A percentile compares a stretch with the other conserved stretches of the same genome.
phyloP scores from a whole-genome alignment of 1,140 invertebrate genomes.

The Halesus radiatus region DNA sequence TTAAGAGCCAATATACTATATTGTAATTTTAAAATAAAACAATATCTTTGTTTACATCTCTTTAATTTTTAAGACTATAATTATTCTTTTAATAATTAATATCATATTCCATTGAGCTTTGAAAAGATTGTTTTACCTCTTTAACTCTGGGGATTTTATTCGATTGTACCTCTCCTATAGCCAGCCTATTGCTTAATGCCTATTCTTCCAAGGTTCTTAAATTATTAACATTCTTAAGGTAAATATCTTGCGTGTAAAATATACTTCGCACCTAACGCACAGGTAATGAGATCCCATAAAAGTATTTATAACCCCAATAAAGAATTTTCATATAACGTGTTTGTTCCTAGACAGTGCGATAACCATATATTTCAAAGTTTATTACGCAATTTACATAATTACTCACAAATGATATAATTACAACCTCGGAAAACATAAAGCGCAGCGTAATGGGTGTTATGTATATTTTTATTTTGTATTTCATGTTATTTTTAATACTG shows the following conservation, averaged over 20 bases:
- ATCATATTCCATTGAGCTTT: too few species aligned
- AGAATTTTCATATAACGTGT: background rate
- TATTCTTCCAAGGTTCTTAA: too few species aligned
- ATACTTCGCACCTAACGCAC: too few species aligned
- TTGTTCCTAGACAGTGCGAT: conserved; percentile 1
- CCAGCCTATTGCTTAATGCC: too few species aligned
- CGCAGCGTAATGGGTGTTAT: conserved; percentile 9
- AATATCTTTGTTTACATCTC: too few species aligned
- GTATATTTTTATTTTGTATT: conserved; percentile 18
- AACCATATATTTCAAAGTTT: conserved; percentile 20
- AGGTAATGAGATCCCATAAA: background rate
- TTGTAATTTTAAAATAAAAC: too few species aligned
- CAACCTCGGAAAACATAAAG: background rate
- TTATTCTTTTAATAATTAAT: too few species aligned
- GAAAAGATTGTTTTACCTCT: too few species aligned
- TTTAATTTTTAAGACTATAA: too few species aligned
- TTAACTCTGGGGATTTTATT: too few species aligned
- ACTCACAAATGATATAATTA: conserved; percentile 31
- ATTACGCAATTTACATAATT: conserved; percentile 28
- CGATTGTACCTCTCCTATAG: too few species aligned
- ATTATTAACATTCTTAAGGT: background rate
- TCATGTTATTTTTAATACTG: background rate
- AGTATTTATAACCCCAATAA: conserved; percentile 8
- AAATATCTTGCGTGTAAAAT: background rate
- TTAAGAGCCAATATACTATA: too few species aligned